Conservation (phyloP, 2,113 vertebrate species). For the Meleagris gallopavo region DNA sequence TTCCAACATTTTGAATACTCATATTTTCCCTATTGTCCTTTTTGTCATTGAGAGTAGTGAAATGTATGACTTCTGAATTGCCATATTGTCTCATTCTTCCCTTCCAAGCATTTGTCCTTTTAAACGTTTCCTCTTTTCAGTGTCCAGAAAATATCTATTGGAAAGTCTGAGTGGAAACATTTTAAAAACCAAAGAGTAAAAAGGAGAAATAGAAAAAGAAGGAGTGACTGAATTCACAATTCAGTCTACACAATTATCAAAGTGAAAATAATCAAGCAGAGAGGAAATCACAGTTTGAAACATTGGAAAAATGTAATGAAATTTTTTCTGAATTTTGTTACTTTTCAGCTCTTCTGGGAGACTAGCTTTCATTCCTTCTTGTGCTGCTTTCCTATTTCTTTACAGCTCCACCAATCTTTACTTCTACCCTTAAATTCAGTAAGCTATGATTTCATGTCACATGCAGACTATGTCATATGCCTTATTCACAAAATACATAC, state of each 20-base stretch:
- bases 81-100: background rate
- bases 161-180: background rate
- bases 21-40: background rate
- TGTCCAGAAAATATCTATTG: background rate
- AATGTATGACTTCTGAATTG: background rate
- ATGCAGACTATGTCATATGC: background rate
- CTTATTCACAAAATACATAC: background rate
- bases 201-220: background rate
- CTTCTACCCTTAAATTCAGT: background rate
- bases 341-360: background rate
- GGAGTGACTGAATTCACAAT: background rate
- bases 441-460: background rate
- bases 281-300: background rate
- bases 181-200: background rate
- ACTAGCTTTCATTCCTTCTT: background rate
- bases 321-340: slow-evolving; percentile 2
- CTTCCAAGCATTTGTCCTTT: background rate
- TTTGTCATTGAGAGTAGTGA: background rate
- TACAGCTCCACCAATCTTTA: background rate
- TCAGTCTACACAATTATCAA: background rate
- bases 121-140: background rate
- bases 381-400: background rate
- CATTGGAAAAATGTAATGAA: background rate
- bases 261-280: background rate
- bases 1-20: background rate